These are phyloP conservation scores for Nineta flava DNA, from an alignment of 2,888 invertebrate species.

Conservation along the genomic window DNA sequence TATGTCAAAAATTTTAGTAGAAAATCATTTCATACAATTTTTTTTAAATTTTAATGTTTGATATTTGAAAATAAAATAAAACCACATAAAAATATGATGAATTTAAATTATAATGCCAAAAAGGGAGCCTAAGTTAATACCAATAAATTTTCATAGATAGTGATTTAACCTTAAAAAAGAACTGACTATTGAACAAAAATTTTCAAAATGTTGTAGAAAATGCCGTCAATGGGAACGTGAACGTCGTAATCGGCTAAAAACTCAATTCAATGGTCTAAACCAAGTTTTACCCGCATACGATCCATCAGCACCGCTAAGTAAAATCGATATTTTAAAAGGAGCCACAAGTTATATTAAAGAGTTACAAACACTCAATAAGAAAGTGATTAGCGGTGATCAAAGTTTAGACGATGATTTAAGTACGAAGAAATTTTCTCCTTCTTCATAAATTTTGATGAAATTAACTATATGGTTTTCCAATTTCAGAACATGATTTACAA, in stretches of 20 bases:
- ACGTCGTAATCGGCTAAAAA: constrained; percentile 47
- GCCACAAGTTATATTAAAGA: constrained; percentile 25
- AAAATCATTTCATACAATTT: not conserved
- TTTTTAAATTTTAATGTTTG: not conserved
- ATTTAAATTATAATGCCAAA: constrained; percentile 3
- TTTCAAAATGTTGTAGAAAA: constrained; percentile 26
- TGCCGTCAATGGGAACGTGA: constrained; percentile 55
- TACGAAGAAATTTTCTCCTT: not conserved
- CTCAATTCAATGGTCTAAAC: constrained; percentile 30
- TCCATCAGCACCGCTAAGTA: constrained; percentile 25
- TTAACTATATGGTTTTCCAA: constrained; percentile 1
- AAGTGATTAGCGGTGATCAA: constrained; percentile 9
- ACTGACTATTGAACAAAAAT: too few species aligned
- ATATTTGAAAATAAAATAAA: not conserved
- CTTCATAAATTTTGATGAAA: too few species aligned
- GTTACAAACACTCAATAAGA: constrained; percentile 24
- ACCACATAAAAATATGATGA: not conserved
- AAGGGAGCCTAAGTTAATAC: constrained; percentile 3
- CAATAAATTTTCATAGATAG: not conserved
- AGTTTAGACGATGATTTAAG: constrained; percentile 4
- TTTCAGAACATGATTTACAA: constrained; percentile 22
- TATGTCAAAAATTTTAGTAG: not conserved
- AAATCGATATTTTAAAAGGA: constrained; percentile 28
- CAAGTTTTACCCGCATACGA: constrained; percentile 34
- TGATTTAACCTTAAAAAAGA: not conserved